Evolutionary conservation across 2,113 vertebrate species (phyloP).

Genomic region (Melierax canorus): DNA sequence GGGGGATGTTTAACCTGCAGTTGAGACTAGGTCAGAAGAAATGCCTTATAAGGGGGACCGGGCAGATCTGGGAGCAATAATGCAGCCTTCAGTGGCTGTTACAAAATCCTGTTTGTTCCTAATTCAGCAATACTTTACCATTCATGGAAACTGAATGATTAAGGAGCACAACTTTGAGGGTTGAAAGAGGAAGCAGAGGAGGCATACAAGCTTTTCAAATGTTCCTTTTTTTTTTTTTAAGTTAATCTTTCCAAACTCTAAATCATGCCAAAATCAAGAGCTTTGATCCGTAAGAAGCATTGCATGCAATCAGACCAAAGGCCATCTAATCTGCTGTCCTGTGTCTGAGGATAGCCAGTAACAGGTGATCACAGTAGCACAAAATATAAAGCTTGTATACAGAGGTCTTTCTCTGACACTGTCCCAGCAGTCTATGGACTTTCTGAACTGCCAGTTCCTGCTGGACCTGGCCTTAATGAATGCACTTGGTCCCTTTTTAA

Average conservation of each 20-base stretch:
- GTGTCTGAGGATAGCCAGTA: neutral
- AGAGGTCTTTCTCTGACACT: neutral
- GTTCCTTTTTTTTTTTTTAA: neutral
- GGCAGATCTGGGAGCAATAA: neutral
- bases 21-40: neutral
- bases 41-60: neutral
- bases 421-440: neutral
- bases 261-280: neutral
- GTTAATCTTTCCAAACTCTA: slow-evolving; percentile 8
- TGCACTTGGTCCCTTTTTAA: neutral
- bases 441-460: neutral
- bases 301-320: neutral
- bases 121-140: neutral
- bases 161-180: neutral
- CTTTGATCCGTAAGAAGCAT: slow-evolving; percentile 20
- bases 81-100: neutral
- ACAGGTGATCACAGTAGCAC: slow-evolving; percentile 1
- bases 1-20: neutral
- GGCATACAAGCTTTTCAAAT: neutral
- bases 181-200: neutral
- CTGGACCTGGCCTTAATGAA: neutral
- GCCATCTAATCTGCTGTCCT: neutral
- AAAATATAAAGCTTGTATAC: neutral
- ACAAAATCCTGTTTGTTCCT: neutral
- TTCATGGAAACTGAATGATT: neutral